Evolutionary conservation across 2,113 vertebrate species (phyloP).

Genomic region (Tragelaphus scriptus): DNA sequence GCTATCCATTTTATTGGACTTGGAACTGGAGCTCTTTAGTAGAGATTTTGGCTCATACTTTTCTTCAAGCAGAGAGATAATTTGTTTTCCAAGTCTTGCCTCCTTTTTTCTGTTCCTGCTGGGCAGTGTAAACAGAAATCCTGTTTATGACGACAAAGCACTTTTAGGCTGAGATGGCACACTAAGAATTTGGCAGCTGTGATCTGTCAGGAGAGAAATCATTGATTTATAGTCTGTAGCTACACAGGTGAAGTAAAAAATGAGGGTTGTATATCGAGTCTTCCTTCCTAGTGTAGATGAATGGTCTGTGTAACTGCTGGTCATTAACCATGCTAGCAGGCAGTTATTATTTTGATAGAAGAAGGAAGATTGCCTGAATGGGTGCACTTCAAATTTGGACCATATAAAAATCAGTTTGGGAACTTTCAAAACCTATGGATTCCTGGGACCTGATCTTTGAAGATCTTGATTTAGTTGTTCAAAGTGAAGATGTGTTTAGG

Average conservation of each 20-base stretch:
- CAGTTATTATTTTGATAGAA: not conserved
- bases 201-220: not conserved
- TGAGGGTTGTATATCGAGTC: not conserved
- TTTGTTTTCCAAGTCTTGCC: conserved; percentile 23
- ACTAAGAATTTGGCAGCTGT: not conserved
- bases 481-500: not conserved
- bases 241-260: not conserved
- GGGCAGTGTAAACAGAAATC: not conserved
- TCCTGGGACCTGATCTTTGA: not conserved
- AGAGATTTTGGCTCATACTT: not conserved
- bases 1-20: not conserved
- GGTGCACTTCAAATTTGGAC: not conserved
- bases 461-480: not conserved
- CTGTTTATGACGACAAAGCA: not conserved
- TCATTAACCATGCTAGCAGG: not conserved
- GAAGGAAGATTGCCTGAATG: not conserved
- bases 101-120: not conserved
- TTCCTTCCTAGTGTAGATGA: not conserved
- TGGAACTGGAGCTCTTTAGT: not conserved
- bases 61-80: not conserved
- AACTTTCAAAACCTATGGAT: not conserved
- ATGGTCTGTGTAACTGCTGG: not conserved
- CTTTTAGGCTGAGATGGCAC: not conserved
- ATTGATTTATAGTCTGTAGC: not conserved
- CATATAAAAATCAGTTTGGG: not conserved